Conservation (phyloP, 2,113 vertebrate species). For the Colinus virginianus region DNA sequence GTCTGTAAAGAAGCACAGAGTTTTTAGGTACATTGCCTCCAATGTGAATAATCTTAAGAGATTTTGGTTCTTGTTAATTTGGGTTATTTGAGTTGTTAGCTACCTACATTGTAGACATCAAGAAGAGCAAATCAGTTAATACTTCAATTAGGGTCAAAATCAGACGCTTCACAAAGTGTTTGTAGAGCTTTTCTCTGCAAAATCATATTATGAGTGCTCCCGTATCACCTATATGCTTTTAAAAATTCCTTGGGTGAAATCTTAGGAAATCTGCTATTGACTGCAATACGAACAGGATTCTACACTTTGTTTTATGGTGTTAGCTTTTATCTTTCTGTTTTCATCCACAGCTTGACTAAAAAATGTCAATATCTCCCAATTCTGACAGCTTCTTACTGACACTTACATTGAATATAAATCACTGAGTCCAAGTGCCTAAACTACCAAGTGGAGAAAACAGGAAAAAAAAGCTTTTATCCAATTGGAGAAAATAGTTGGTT, state of each 20-base stretch:
- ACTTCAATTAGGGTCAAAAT: not conserved
- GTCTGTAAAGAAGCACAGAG: not conserved
- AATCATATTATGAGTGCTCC: not conserved
- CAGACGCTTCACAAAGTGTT: not conserved
- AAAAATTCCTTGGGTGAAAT: constrained; percentile 20
- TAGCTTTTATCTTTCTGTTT: constrained; percentile 30
- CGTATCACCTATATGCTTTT: constrained; percentile 33
- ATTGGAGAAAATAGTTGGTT: not conserved
- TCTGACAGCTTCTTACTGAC: constrained; percentile 11
- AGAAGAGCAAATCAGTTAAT: constrained; percentile 6
- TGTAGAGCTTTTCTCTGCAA: not conserved
- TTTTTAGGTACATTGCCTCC: not conserved
- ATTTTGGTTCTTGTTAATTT: not conserved
- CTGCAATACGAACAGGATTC: not conserved
- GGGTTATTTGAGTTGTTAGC: not conserved
- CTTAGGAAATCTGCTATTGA: constrained; percentile 9
- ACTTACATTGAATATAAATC: not conserved
- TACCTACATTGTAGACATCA: not conserved
- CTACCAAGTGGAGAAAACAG: not conserved
- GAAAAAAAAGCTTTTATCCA: not conserved
- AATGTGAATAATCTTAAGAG: not conserved
- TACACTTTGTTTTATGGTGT: constrained; percentile 3
- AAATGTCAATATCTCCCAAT: constrained; percentile 17
- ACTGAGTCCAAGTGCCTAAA: not conserved
- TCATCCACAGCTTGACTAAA: constrained; percentile 17